Percentiles rank a stretch among this genome's conserved stretches.
phyloP scores from a whole-genome alignment of 2,113 vertebrate species.

The human region DNA sequence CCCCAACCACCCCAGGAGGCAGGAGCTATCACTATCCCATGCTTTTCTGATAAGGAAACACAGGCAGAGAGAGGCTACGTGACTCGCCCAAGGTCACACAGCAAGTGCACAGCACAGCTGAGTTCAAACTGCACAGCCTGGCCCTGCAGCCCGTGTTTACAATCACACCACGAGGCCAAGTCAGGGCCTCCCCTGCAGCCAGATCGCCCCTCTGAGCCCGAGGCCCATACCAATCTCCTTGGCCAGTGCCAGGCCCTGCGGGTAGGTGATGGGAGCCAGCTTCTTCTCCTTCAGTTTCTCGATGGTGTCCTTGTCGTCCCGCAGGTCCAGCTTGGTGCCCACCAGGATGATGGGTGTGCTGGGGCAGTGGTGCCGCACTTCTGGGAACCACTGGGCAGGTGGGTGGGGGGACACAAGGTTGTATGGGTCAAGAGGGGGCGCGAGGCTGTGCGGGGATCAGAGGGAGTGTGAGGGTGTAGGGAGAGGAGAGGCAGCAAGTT shows the following conservation, averaged over 20 bases:
- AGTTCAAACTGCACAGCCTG: accelerated
- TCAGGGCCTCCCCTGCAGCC: background rate
- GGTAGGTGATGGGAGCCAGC: conserved; percentile 87
- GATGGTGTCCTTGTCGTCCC: conserved; percentile 90
- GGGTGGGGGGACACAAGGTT: too few relatives aligned
- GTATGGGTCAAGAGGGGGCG: background rate
- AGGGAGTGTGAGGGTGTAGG: background rate
- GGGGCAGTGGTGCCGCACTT: conserved; percentile 90
- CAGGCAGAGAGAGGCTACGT: background rate
- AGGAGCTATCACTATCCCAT: accelerated
- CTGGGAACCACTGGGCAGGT: conserved; percentile 85
- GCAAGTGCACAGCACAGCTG: background rate
- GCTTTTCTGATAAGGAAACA: background rate
- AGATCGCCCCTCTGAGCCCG: background rate
- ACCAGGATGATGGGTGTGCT: conserved; percentile 90
- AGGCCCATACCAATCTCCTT: conserved; percentile 87
- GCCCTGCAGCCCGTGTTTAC: background rate
- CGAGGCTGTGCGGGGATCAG: background rate
- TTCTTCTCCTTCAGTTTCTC: conserved; percentile 92
- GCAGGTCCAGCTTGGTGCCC: conserved; percentile 90
- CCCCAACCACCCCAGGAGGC: accelerated
- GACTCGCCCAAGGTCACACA: background rate
- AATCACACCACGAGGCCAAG: background rate
- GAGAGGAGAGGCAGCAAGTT: background rate
- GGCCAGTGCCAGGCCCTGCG: conserved; percentile 88